These are phyloP conservation scores for Tringa solitaria DNA, from an alignment of 2,113 vertebrate species.

Conservation along the genomic window DNA sequence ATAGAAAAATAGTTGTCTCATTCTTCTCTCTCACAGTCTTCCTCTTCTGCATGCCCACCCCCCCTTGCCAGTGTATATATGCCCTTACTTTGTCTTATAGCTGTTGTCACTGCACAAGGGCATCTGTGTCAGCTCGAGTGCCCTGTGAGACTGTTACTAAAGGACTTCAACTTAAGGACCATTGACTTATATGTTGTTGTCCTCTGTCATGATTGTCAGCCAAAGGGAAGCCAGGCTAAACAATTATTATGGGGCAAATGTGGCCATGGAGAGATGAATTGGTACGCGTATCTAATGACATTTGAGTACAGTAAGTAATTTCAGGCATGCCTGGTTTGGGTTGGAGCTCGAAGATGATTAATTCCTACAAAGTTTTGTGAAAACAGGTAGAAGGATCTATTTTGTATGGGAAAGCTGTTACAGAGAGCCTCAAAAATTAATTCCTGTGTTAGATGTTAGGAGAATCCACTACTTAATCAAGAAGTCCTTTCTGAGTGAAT, in stretches of 20 bases:
- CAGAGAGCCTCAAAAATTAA: neutral
- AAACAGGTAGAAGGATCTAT: neutral
- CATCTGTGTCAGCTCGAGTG: neutral
- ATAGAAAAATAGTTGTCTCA: neutral
- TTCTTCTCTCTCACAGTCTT: neutral
- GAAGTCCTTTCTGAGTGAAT: neutral
- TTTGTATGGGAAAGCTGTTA: neutral
- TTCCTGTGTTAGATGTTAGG: neutral
- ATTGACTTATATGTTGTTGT: neutral
- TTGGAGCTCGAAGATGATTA: neutral
- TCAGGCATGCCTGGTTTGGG: neutral
- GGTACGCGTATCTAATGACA: accelerated
- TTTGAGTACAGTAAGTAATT: neutral
- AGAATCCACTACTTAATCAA: neutral
- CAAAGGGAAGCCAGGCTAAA: neutral
- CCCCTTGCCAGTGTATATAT: too few relatives aligned
- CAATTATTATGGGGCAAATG: neutral
- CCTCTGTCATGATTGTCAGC: neutral
- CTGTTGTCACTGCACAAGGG: neutral
- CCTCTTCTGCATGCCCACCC: neutral
- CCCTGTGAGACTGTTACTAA: too few relatives aligned
- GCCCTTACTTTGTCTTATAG: neutral
- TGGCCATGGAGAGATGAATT: neutral
- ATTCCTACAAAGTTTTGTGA: neutral
- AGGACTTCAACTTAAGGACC: neutral